These are phyloP conservation scores for Mesocentrotus franciscanus DNA, from an alignment of 53 echinoderm and acorn worm genomes.

Conservation along the genomic window DNA sequence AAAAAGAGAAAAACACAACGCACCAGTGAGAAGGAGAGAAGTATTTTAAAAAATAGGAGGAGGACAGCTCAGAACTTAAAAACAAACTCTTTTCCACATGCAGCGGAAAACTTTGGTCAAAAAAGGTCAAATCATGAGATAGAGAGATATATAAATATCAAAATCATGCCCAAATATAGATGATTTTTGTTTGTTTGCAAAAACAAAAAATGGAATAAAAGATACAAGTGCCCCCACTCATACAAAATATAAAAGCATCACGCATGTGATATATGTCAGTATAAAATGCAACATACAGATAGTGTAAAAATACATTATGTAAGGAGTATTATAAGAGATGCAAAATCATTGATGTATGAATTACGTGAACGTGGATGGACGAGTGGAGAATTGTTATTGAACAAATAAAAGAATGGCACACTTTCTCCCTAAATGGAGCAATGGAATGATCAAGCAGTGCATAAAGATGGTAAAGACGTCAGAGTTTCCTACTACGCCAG, in stretches of 20 bases:
- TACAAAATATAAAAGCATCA: slow-evolving; percentile 62
- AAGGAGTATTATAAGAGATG: slow-evolving; percentile 52
- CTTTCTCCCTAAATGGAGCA: slow-evolving; percentile 66
- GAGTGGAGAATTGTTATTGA: slow-evolving; percentile 47
- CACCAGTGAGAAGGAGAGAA: slow-evolving; percentile 70
- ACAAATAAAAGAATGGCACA: slow-evolving; percentile 61
- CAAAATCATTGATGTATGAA: slow-evolving; percentile 70
- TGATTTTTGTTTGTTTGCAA: slow-evolving; percentile 62
- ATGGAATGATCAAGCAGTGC: slow-evolving; percentile 73
- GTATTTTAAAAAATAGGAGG: slow-evolving; percentile 50
- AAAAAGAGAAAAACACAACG: slow-evolving; percentile 71
- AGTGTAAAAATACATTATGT: slow-evolving; percentile 52
- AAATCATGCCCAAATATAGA: slow-evolving; percentile 68
- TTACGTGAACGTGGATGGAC: slow-evolving; percentile 59
- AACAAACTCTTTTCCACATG: slow-evolving; percentile 68
- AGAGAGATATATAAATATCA: slow-evolving; percentile 63
- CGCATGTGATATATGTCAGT: slow-evolving; percentile 71
- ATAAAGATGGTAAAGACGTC: slow-evolving; percentile 43
- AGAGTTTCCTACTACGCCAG: slow-evolving; percentile 33
- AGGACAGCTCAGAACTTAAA: slow-evolving; percentile 66
- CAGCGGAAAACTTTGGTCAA: slow-evolving; percentile 56
- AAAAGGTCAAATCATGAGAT: slow-evolving; percentile 61
- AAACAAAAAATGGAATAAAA: slow-evolving; percentile 31
- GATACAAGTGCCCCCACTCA: slow-evolving; percentile 66
- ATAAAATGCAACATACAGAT: slow-evolving; percentile 57